Evolutionary conservation across 2,113 vertebrate species (phyloP).

Genomic region (Leptocoma aspasia): DNA sequence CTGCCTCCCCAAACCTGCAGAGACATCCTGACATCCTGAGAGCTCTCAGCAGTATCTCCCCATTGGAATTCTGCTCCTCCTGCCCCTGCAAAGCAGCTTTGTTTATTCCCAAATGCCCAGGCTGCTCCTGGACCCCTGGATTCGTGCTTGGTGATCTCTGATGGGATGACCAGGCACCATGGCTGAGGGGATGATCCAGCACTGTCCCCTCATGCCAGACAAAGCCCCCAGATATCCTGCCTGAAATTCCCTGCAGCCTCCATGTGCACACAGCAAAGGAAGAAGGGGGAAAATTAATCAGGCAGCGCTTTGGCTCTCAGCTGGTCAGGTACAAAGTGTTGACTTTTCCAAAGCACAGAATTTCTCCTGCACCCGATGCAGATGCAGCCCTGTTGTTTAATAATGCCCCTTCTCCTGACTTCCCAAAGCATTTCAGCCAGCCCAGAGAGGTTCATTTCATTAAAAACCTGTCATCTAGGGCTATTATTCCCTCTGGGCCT

Average conservation of each 20-base stretch:
- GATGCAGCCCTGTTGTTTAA: not conserved
- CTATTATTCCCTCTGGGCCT: not conserved
- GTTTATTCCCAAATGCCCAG: not conserved
- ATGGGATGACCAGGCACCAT: accelerated
- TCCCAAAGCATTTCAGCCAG: not conserved
- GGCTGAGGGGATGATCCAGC: not conserved
- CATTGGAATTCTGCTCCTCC: not conserved
- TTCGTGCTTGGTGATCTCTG: not conserved
- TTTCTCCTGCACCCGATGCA: not conserved
- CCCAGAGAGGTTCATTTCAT: not conserved
- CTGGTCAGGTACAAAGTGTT: not conserved
- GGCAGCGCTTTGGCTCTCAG: not conserved
- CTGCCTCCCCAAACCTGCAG: accelerated
- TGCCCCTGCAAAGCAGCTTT: not conserved
- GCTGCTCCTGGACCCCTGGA: not conserved
- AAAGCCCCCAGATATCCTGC: not conserved
- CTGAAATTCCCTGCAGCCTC: not conserved
- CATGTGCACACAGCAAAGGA: not conserved
- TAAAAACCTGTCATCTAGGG: not conserved
- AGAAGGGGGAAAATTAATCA: not conserved
- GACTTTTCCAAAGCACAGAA: not conserved
- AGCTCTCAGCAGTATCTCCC: not conserved
- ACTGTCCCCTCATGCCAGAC: not conserved
- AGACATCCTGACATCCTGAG: not conserved
- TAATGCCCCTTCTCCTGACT: not conserved